These are phyloP conservation scores for Neoascia interrupta DNA, from an alignment of 2,888 invertebrate species.

Conservation along the genomic window DNA sequence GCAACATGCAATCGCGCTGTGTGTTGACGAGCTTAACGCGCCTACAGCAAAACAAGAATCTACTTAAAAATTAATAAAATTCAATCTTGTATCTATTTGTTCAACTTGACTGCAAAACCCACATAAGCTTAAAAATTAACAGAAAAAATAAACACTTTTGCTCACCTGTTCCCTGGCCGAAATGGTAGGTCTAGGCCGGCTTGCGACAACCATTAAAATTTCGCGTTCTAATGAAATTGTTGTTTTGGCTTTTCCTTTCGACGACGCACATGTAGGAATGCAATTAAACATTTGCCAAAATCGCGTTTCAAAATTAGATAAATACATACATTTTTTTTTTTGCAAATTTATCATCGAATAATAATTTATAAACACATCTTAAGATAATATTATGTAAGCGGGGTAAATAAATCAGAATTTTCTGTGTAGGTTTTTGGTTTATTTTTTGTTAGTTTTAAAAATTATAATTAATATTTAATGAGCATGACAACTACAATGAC, in stretches of 20 bases:
- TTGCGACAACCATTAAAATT: constrained; percentile 22
- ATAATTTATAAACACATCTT: no score
- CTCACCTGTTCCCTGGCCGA: constrained; percentile 37
- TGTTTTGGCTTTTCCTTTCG: constrained; percentile 8
- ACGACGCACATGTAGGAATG: constrained; percentile 59
- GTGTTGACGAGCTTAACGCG: neutral
- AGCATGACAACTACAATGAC: no score
- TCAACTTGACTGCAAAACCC: constrained; percentile 16
- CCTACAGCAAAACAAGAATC: neutral
- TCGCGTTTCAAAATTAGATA: constrained; percentile 36
- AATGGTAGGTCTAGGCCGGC: constrained; percentile 20
- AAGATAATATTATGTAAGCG: no score
- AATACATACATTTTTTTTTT: no score
- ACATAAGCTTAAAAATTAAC: neutral
- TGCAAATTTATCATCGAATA: no score
- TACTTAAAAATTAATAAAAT: constrained; percentile 1
- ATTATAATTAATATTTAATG: no score
- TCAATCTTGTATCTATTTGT: constrained; percentile 10
- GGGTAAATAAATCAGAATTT: no score
- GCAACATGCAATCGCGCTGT: no score
- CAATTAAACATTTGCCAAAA: constrained; percentile 55
- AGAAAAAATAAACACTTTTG: constrained; percentile 32
- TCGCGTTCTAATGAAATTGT: constrained; percentile 7
- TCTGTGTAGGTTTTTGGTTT: no score
- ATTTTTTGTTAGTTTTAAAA: no score